Percentiles rank a stretch among this genome's conserved stretches.
These are phyloP conservation scores for Aphodius sticticus DNA, from an alignment of 2,888 invertebrate genomes.

Conservation along the genomic window DNA sequence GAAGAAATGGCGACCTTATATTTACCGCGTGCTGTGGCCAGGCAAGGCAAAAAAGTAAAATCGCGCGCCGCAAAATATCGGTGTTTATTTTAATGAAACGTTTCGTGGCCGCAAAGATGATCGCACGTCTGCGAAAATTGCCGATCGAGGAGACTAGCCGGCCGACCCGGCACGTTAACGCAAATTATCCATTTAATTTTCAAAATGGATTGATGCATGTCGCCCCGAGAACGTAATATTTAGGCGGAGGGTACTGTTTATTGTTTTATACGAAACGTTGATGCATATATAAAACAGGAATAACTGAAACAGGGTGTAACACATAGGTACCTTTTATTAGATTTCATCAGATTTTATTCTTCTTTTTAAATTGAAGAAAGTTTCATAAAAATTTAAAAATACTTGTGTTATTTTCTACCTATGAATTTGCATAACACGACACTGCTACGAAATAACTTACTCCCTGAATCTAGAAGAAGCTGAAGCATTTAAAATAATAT, in stretches of 20 bases:
- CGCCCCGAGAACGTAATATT: neutral
- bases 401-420: too few relatives aligned
- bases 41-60: neutral
- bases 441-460: too few relatives aligned
- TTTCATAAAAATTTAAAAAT: too few relatives aligned
- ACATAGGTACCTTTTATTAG: too few relatives aligned
- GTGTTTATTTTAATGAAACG: slow-evolving; percentile 4
- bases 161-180: neutral
- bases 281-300: neutral
- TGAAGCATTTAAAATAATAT: too few relatives aligned
- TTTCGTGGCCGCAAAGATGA: neutral
- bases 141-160: neutral
- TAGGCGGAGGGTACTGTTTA: neutral
- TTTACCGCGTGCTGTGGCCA: neutral
- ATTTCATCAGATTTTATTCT: too few relatives aligned
- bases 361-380: too few relatives aligned
- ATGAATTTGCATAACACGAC: too few relatives aligned
- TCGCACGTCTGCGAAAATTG: neutral
- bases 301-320: too few relatives aligned
- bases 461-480: too few relatives aligned
- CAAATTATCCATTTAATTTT: neutral
- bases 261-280: neutral
- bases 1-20: slow-evolving; percentile 4
- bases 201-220: neutral
- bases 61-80: neutral